These are phyloP conservation scores for Harlomillsia oculata DNA, from an alignment of 1,140 invertebrate genomes.

Conservation along the genomic window DNA sequence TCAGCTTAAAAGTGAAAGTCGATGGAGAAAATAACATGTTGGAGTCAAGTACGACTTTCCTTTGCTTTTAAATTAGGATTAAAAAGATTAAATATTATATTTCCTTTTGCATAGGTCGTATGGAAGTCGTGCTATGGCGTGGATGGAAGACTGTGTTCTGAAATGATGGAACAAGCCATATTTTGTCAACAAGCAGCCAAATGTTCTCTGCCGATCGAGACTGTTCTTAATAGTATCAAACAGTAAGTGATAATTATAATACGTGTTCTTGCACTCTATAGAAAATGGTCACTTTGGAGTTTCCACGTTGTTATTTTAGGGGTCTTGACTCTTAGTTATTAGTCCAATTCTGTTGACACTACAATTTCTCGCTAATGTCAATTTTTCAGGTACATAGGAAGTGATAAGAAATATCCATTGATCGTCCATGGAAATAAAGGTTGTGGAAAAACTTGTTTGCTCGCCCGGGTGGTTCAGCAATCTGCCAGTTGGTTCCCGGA, in stretches of 20 bases:
- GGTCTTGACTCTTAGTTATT: no score
- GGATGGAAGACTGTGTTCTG: conserved; percentile 50
- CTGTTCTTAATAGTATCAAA: conserved; percentile 54
- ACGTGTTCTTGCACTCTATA: neutral
- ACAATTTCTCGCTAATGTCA: neutral
- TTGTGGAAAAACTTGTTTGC: conserved; percentile 53
- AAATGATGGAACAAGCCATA: conserved; percentile 55
- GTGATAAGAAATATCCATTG: conserved; percentile 50
- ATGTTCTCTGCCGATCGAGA: conserved; percentile 52
- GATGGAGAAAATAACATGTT: no score
- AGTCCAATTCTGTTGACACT: neutral
- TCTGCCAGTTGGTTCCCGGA: conserved; percentile 58
- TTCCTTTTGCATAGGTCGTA: conserved; percentile 29
- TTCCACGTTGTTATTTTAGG: no score
- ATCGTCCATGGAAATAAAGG: conserved; percentile 66
- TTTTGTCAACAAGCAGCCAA: conserved; percentile 56
- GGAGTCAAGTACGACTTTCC: no score
- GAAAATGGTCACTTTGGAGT: no score
- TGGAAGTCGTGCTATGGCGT: conserved; percentile 45
- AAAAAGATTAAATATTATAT: no score
- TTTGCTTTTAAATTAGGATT: no score
- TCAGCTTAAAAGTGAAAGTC: no score
- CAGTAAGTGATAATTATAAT: conserved; percentile 42
- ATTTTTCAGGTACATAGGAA: conserved; percentile 53
- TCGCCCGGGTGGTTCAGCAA: conserved; percentile 52